phyloP scores from a whole-genome alignment of 23 tunicate species.

The Styela plicata region DNA sequence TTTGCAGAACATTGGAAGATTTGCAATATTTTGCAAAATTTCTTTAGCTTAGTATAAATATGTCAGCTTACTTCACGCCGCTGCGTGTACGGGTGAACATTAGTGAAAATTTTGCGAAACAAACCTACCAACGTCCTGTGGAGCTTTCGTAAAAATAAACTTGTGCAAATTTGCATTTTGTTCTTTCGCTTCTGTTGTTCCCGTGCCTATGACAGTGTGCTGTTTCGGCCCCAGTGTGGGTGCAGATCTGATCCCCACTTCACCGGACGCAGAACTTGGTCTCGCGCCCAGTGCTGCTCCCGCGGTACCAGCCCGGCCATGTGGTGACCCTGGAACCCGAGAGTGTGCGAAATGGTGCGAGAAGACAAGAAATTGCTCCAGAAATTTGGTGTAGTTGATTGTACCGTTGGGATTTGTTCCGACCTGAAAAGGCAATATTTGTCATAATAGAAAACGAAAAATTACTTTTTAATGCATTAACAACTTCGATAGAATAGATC shows the following conservation, averaged over 20 bases:
- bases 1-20: too few species aligned
- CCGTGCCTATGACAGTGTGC: background rate
- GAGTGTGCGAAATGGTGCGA: conserved; percentile 23
- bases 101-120: too few species aligned
- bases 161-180: background rate
- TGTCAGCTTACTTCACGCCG: too few species aligned
- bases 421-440: conserved; percentile 48
- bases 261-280: conserved; percentile 22
- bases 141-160: conserved; percentile 8
- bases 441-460: too few species aligned
- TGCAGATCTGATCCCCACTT: background rate
- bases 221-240: background rate
- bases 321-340: conserved; percentile 16
- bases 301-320: conserved; percentile 8
- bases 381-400: conserved; percentile 57
- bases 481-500: too few species aligned
- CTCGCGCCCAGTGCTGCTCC: conserved; percentile 16
- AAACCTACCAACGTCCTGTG: conserved; percentile 20
- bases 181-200: background rate
- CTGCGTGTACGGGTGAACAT: too few species aligned
- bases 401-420: conserved; percentile 75
- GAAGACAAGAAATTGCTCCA: conserved; percentile 35
- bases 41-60: too few species aligned
- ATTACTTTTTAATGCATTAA: too few species aligned
- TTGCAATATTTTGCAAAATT: too few species aligned